Conservation (phyloP, 2,888 invertebrate genomes). For the Agrochola lychnidis region DNA sequence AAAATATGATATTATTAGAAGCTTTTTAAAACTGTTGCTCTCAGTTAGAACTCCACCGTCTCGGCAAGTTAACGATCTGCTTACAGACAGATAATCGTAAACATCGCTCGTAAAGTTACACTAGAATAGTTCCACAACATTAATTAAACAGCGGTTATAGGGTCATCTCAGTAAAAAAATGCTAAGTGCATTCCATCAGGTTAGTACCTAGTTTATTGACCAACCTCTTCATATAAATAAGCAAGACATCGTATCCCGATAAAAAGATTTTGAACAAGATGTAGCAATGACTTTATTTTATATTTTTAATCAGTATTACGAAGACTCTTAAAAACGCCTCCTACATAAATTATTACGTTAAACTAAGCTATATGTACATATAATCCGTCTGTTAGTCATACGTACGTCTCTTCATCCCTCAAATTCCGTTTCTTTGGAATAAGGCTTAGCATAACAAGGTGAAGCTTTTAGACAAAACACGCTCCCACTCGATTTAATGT, state of each 20-base stretch:
- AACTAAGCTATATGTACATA: not conserved
- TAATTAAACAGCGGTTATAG: too few relatives aligned
- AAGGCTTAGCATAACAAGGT: slow-evolving; percentile 78
- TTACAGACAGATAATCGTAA: not conserved
- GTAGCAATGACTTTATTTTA: not conserved
- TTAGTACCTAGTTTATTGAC: not conserved
- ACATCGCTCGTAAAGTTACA: not conserved
- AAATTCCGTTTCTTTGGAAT: slow-evolving; percentile 78
- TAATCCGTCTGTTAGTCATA: slow-evolving; percentile 44
- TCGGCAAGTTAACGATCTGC: not conserved
- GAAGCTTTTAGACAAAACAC: slow-evolving; percentile 86
- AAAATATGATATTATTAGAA: not conserved
- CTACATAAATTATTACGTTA: not conserved
- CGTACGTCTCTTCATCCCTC: slow-evolving; percentile 65
- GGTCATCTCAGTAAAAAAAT: not conserved
- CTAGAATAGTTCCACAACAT: not conserved
- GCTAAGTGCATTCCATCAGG: too few relatives aligned
- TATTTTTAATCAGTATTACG: not conserved
- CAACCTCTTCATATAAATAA: not conserved
- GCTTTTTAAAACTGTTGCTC: not conserved
- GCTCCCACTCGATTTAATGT: slow-evolving; percentile 77
- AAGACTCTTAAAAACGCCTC: not conserved
- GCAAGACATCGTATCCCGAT: too few relatives aligned
- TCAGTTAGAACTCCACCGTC: not conserved
- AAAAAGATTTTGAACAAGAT: not conserved